Evolutionary conservation across 2,797 vertebrate genomes (phyloP).

Genomic region (Crocidura indochinensis): DNA sequence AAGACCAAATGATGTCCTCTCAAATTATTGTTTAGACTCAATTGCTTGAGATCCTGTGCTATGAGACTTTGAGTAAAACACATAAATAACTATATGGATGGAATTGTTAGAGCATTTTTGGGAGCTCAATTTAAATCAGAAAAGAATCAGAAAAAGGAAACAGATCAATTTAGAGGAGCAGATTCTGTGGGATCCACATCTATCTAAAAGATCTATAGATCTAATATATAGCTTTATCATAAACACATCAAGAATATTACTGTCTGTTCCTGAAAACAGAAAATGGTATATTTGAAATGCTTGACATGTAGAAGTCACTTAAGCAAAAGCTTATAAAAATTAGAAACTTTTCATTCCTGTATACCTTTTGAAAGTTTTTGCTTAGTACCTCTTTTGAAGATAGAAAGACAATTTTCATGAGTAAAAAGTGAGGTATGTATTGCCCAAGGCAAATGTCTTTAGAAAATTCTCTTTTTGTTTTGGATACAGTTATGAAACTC

Average conservation of each 20-base stretch:
- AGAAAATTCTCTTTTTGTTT: constrained; percentile 56
- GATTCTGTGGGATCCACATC: background rate
- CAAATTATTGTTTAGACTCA: background rate
- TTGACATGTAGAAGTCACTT: constrained; percentile 1
- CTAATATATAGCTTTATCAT: constrained; percentile 5
- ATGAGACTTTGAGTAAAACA: constrained; percentile 18
- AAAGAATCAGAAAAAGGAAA: background rate
- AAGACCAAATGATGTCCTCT: background rate
- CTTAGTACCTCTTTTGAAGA: constrained; percentile 58
- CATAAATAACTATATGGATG: background rate
- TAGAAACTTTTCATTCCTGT: constrained; percentile 23
- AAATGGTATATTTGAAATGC: background rate
- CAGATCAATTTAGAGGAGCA: constrained; percentile 18
- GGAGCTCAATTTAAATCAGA: constrained; percentile 44
- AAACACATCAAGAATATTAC: background rate
- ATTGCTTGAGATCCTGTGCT: background rate
- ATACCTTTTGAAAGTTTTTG: constrained; percentile 35
- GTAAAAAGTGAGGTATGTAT: constrained; percentile 19
- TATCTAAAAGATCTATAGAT: too few relatives aligned
- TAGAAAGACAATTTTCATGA: constrained; percentile 30
- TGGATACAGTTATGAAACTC: constrained; percentile 56
- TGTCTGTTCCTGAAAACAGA: background rate
- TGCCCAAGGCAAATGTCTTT: constrained; percentile 11
- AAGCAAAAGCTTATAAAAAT: constrained; percentile 53
- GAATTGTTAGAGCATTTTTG: background rate